These are phyloP conservation scores for Paedocypris sp. DNA, from an alignment of 2,113 vertebrate species.

Conservation along the genomic window DNA sequence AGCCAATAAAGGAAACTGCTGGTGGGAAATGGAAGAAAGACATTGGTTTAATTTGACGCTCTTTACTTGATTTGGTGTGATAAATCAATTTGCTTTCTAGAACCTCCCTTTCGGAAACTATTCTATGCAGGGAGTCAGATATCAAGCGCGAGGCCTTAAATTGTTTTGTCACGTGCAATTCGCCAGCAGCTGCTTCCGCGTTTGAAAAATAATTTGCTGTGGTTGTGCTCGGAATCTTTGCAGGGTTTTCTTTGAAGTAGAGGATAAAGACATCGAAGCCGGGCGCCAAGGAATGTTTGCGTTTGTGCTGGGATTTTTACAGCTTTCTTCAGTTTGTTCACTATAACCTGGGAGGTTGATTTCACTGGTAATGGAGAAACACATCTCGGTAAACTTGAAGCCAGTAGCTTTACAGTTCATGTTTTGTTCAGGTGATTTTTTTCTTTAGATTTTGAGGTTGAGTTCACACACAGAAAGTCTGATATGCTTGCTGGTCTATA, in stretches of 20 bases:
- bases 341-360: neutral
- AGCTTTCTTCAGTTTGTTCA: neutral
- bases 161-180: slow-evolving; percentile 8
- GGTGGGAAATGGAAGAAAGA: neutral
- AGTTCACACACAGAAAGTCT: too few relatives aligned
- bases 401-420: neutral
- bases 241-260: neutral
- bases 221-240: neutral
- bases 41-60: slow-evolving; percentile 1
- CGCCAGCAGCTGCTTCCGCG: neutral
- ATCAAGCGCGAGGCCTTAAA: neutral
- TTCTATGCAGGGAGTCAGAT: neutral
- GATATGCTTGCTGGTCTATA: too few relatives aligned
- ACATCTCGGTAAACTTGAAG: slow-evolving; percentile 1
- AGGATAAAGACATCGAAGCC: neutral
- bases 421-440: too few relatives aligned
- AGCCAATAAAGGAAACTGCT: slow-evolving; percentile 2
- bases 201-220: neutral
- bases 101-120: neutral
- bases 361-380: slow-evolving; percentile 1
- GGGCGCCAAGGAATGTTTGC: neutral
- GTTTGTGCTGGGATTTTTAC: neutral
- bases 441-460: too few relatives aligned
- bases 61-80: neutral
- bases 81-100: slow-evolving; percentile 8